Conservation (phyloP, 2,113 vertebrate genomes). For the Pangasianodon hypophthalmus region DNA sequence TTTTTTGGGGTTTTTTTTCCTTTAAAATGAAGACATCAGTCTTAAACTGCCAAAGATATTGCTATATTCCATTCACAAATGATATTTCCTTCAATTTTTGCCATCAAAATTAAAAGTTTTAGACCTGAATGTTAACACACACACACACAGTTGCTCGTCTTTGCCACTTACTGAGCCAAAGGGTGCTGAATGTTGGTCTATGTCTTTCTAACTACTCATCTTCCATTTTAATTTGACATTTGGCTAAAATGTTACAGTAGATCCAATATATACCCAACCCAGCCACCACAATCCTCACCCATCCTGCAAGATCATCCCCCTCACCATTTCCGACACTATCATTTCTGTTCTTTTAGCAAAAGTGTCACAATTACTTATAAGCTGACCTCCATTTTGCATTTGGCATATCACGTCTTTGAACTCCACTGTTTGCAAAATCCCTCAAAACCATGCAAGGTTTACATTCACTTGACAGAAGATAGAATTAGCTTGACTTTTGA, state of each 20-base stretch:
- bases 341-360: slow-evolving; percentile 1
- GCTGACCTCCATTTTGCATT: slow-evolving; percentile 57
- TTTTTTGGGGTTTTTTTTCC: too few relatives aligned
- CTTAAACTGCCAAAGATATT: too few relatives aligned
- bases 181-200: too few relatives aligned
- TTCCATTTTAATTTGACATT: not conserved
- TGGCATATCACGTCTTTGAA: not conserved
- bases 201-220: too few relatives aligned
- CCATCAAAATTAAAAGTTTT: too few relatives aligned
- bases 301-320: not conserved
- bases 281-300: not conserved
- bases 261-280: not conserved
- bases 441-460: slow-evolving; percentile 11
- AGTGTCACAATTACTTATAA: not conserved
- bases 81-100: too few relatives aligned
- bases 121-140: too few relatives aligned
- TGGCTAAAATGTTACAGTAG: not conserved
- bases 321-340: not conserved
- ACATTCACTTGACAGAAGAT: slow-evolving; percentile 33
- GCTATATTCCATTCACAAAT: too few relatives aligned
- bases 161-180: too few relatives aligned
- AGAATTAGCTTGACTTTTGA: slow-evolving; percentile 20
- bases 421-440: slow-evolving; percentile 1
- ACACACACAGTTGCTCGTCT: too few relatives aligned
- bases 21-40: too few relatives aligned